Base-by-base conservation (phyloP, 1,140 invertebrate genomes). In the Halyomorpha halys region DNA sequence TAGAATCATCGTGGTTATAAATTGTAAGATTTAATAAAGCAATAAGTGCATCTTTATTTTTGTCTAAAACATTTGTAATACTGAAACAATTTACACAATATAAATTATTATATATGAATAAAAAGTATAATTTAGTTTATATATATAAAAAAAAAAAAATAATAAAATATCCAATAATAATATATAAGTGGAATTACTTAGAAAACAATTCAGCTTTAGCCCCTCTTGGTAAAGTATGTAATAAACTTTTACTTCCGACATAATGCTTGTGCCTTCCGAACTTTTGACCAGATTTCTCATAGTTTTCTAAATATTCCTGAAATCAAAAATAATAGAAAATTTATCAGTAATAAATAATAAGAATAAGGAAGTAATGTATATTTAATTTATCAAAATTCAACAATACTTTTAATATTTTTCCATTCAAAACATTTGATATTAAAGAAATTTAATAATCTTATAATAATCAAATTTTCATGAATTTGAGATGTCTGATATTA, bases 261-360 rank as follows among this genome's bases (percentile, higher is more conserved):
- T 56, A 56, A 56, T 56, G 53, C 15, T 56, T 56, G 23, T 56
- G 53, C 14, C 23, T 3, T 5, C 53, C 53, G 27, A 23, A 56
- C 53, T 56, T 56, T 25, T 23, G 15, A 16, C 53, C 53, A 56
- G 19, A 23, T 14, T 56, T 56, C 23, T 56, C 53, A 25, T 56
- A 56, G 18, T 56, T 56, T n/a, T 56, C 53, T 56, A 56, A 16
- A 25, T 56, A 56, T 56, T 56, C 53, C 53, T 56, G 11, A 39
- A 56, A 13, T 4, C 27, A 30, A 30, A 56, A 56, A 56, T 56
- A 25, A 56, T 27, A 23, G 3, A 23, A 23, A 11, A 49, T n/a
- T 49, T 11, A 1, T 39, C 11, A 1, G 11, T 39, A 30, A 30
- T 8, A 30, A 30, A 30, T 30, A n/a, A n/a, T n/a, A n/a, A n/a